A percentile compares a stretch with the other conserved stretches of the same genome.
Conservation (phyloP, 2,888 invertebrate species). For the Chironomus tentans region DNA sequence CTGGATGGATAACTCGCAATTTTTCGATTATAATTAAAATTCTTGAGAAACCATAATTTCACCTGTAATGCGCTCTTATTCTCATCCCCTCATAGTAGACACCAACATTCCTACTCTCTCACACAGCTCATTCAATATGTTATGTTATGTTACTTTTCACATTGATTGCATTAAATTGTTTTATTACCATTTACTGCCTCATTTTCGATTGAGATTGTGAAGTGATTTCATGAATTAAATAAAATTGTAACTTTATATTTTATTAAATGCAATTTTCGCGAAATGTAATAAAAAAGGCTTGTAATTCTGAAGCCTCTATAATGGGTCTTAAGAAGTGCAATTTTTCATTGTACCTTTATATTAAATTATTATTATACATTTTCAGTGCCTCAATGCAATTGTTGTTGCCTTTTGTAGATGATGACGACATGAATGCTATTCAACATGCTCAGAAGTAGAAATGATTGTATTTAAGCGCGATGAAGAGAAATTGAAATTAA, state of each 20-base stretch:
- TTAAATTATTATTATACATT: not conserved
- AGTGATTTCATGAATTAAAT: not conserved
- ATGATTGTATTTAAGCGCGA: not conserved
- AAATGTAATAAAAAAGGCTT: not conserved
- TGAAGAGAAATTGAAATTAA: not conserved
- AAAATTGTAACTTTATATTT: constrained; percentile 7
- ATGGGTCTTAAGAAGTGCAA: not conserved
- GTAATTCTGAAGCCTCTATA: not conserved
- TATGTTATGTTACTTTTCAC: not conserved
- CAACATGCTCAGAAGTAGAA: not conserved
- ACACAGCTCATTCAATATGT: not conserved
- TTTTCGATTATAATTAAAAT: too few species aligned
- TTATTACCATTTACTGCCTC: constrained; percentile 8
- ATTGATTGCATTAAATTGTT: constrained; percentile 9
- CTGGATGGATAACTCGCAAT: too few species aligned
- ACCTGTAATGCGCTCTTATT: not conserved
- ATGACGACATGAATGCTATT: not conserved
- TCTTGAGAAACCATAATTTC: too few species aligned
- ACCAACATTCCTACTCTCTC: too few species aligned
- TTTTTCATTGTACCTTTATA: too few species aligned
- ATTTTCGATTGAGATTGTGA: not conserved
- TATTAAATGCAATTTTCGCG: not conserved
- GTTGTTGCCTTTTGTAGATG: not conserved
- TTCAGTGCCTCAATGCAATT: not conserved
- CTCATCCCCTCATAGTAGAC: too few species aligned